phyloP scores from a whole-genome alignment of 37 sponge, comb jelly and placozoan genomes.

The Crambe crambe region DNA sequence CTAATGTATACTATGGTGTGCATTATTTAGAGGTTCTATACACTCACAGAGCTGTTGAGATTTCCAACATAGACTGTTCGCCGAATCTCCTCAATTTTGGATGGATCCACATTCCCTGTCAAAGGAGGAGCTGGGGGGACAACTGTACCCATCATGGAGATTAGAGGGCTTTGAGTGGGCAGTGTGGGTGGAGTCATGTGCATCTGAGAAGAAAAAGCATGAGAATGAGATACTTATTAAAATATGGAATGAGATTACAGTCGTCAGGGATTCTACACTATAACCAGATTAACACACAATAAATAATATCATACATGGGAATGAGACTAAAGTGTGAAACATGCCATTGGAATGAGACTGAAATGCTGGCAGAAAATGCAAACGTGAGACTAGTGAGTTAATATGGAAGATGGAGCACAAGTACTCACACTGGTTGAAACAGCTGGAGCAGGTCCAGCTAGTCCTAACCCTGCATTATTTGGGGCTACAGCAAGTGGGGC shows the following conservation, averaged over 20 bases:
- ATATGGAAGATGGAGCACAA: too few relatives aligned
- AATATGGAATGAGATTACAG: too few relatives aligned
- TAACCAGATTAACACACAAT: too few relatives aligned
- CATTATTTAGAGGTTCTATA: not conserved
- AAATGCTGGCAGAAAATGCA: too few relatives aligned
- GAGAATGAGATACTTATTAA: not conserved
- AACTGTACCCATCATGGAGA: slow-evolving; percentile 61
- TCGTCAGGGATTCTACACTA: too few relatives aligned
- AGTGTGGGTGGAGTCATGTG: slow-evolving; percentile 3
- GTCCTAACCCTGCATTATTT: slow-evolving; percentile 11
- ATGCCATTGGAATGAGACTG: too few relatives aligned
- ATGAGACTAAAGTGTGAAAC: too few relatives aligned
- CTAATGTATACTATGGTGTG: not conserved
- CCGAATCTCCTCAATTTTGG: slow-evolving; percentile 91
- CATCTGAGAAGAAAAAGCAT: not conserved
- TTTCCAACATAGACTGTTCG: slow-evolving; percentile 94
- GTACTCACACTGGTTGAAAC: not conserved
- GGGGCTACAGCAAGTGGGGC: slow-evolving; percentile 8
- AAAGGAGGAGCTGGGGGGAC: slow-evolving; percentile 77
- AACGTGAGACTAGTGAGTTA: too few relatives aligned
- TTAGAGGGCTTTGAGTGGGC: slow-evolving; percentile 22
- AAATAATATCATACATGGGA: too few relatives aligned
- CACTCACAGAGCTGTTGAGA: slow-evolving; percentile 63
- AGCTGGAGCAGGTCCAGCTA: not conserved
- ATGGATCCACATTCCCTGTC: slow-evolving; percentile 85